Percentiles rank a stretch among this genome's conserved stretches.
These are phyloP conservation scores for Microplitis deprimator DNA, from an alignment of 2,888 invertebrate genomes.

Conservation along the genomic window DNA sequence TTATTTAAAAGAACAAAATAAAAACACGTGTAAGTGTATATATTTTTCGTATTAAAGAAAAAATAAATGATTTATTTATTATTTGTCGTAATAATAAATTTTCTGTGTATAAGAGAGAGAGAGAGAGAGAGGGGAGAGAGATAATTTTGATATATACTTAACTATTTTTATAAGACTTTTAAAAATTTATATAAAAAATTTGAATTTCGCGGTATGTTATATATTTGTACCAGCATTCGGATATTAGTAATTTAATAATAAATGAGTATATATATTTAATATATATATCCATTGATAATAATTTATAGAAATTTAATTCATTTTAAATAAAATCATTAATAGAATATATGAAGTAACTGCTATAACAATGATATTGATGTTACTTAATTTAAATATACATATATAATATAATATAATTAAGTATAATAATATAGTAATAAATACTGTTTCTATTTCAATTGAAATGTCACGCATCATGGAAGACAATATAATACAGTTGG, in stretches of 20 bases:
- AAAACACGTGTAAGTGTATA: constrained; percentile 19
- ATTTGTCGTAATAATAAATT: background rate
- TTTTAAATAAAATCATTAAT: background rate
- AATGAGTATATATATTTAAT: background rate
- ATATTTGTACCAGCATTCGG: background rate
- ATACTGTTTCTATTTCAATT: constrained; percentile 11
- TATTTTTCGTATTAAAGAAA: constrained; percentile 8
- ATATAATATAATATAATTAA: constrained; percentile 6
- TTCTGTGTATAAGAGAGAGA: background rate
- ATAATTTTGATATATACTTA: background rate
- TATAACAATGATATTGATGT: background rate
- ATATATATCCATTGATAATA: background rate
- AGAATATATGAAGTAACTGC: background rate
- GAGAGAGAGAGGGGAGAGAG: background rate
- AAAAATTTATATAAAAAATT: background rate
- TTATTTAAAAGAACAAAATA: background rate
- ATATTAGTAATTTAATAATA: constrained; percentile 1
- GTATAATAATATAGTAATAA: constrained; percentile 6
- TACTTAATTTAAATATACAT: background rate
- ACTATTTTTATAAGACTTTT: background rate
- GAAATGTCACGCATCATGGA: constrained; percentile 27
- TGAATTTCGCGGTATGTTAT: background rate
- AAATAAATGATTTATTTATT: background rate
- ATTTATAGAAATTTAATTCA: background rate
- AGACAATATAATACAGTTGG: constrained; percentile 25